Evolutionary conservation across 2,888 invertebrate genomes (phyloP), one percentile per base, ranked within the genome.

Genomic region (Limulus polyphemus): DNA sequence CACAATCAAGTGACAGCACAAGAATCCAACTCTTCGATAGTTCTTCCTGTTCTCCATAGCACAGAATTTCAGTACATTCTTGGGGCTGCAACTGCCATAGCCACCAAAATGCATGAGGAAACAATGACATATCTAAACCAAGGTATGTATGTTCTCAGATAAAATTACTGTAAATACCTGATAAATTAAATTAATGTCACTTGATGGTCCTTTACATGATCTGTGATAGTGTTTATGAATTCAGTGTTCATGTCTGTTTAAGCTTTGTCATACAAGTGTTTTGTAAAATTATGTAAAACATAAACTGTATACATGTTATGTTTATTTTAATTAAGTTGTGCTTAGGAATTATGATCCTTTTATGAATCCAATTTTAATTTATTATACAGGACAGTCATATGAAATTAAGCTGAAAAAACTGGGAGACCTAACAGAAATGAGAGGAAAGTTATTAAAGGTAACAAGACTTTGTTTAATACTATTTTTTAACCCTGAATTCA

Each of bases 81-180:
- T 70, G 92, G 91, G 1, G 95, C 95, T 1, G 91, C 95, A n/a
- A 97, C 97, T 0, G 94, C 95, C 1, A 93, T 95, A 71, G 95
- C 95, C 9, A 94, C 94, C 0, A 95, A 97, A 76, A 83, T 90
- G 70, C 92, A 90, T 75, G 95, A 97, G 76, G 95, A 95, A 75
- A 90, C 93, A 0, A 81, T 97, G 60, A 97, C 97, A 0, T 97
- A 97, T 75, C 81, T 97, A 60, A 97, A 97, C 79, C 97, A 97
- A 78, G 93, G 78, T 77, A 66, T 58, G 60, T 88, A 93, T 32
- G 32, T 16, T 49, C 2, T 49, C 17, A 32, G 32, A 32, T 32
- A 32, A 32, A 32, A 32, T 32, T 5, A 32, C 32, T n/a, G n/a
- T n/a, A n/a, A n/a, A n/a, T n/a, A n/a, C n/a, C n/a, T n/a, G n/a